phyloP scores from a whole-genome alignment of 2,113 vertebrate genomes.

The Numida meleagris region DNA sequence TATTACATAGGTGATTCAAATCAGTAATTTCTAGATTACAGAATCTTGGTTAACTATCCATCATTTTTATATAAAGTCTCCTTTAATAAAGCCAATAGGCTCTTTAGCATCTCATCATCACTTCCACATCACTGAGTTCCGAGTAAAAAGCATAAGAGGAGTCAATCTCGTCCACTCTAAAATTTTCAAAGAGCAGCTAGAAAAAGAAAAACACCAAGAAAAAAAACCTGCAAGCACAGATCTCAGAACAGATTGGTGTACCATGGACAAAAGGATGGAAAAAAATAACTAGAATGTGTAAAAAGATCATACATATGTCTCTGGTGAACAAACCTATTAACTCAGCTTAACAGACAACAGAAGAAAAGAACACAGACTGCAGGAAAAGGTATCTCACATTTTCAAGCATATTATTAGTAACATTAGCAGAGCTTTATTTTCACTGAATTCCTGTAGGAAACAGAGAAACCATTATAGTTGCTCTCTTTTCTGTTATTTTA shows the following conservation, averaged over 20 bases:
- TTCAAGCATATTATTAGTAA: background rate
- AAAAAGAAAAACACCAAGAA: background rate
- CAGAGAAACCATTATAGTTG: background rate
- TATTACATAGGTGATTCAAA: background rate
- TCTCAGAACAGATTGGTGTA: background rate
- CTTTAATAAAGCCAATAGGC: background rate
- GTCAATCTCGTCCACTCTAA: background rate
- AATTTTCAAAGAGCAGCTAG: background rate
- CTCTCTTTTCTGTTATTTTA: background rate
- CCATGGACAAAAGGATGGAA: background rate
- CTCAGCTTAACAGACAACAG: background rate
- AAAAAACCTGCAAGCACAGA: background rate
- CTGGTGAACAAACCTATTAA: slow-evolving; percentile 6
- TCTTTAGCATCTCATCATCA: background rate
- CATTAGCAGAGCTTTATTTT: background rate
- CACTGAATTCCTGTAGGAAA: background rate
- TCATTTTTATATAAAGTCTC: background rate
- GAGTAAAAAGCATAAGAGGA: background rate
- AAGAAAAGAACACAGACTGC: background rate
- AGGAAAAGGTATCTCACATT: background rate
- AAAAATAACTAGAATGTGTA: background rate
- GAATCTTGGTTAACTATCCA: background rate
- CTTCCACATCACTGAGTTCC: background rate
- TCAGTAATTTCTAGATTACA: background rate
- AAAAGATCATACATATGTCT: background rate